Base-by-base conservation (phyloP, 2,113 vertebrate genomes). In the Nibea coibor region DNA sequence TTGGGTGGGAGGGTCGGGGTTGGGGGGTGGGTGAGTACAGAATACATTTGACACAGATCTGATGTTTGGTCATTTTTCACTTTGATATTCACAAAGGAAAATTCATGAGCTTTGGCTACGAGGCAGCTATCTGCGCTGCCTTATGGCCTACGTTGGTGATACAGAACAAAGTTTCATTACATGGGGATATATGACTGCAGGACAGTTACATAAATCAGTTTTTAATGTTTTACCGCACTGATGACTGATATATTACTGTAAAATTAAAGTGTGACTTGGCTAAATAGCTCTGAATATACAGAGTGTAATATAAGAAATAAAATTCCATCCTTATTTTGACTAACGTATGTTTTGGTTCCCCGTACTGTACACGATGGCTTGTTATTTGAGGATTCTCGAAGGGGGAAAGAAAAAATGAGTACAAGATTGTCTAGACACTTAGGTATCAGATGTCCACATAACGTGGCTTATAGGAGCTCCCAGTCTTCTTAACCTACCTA, bases 361-460 rank as follows among this genome's bases (percentile, higher is more conserved):
- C 19, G 7, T 20, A 11, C 62, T 42, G 8, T 14, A 61, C 64
- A 42, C 15, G 14, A 65, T 7, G 16, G 17, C 28, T 26, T 0
- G 0, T 61, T 77, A 42, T 72, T 68, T 65, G 19, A 81, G 58
- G 61, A 87, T 80, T 72, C 48, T 62, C 17, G 73, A 62, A 67
- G 9, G 47, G 14, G 66, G 39, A 48, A 0, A 0, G 35, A 26
- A 72, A 74, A 79, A 59, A 78, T 11, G 9, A 61, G 28, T 14
- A n/a, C 61, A 63, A n/a, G 78, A 66, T 84, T 0, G 91, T 92
- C 91, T 92, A 91, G 91, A 93, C 91, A 78, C 76, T 74, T n/a
- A 10, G 2, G 85, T 90, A 85, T 93, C 91, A 71, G 58, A 86
- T 92, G 84, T 88, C 90, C 78, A 87, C 84, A 86, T 91, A 91